These are phyloP conservation scores for Poeciliopsis turrubarensis DNA, from an alignment of 2,113 vertebrate genomes.

Conservation along the genomic window DNA sequence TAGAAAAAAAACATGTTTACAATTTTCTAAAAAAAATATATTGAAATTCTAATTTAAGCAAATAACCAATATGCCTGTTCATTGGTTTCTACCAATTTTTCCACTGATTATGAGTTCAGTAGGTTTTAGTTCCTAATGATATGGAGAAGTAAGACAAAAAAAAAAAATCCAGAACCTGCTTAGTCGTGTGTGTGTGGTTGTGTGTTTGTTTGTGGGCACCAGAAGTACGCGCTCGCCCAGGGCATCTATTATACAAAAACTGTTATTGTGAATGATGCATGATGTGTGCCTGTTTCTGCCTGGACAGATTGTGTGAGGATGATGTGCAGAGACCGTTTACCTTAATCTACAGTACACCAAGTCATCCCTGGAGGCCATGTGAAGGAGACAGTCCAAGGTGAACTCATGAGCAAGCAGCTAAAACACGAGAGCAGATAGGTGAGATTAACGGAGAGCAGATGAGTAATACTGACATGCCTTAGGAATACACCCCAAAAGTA, in stretches of 20 bases:
- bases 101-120: no score
- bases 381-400: conserved; percentile 84
- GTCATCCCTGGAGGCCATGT: conserved; percentile 83
- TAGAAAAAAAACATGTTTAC: no score
- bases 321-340: conserved; percentile 61
- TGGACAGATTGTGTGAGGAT: conserved; percentile 9
- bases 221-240: background rate
- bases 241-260: background rate
- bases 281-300: conserved; percentile 8
- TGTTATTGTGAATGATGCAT: background rate
- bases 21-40: background rate
- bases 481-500: background rate
- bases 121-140: background rate
- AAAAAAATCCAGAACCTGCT: background rate
- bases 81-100: background rate
- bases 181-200: background rate
- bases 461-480: conserved; percentile 7
- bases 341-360: conserved; percentile 83
- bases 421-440: conserved; percentile 19
- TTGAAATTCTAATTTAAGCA: background rate
- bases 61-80: background rate
- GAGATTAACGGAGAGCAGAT: conserved; percentile 14
- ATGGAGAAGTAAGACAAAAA: background rate
- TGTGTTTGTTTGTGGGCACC: background rate
- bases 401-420: conserved; percentile 85